Evolutionary conservation across 1,140 invertebrate genomes (phyloP).

Genomic region (Diorhabda carinulata): DNA sequence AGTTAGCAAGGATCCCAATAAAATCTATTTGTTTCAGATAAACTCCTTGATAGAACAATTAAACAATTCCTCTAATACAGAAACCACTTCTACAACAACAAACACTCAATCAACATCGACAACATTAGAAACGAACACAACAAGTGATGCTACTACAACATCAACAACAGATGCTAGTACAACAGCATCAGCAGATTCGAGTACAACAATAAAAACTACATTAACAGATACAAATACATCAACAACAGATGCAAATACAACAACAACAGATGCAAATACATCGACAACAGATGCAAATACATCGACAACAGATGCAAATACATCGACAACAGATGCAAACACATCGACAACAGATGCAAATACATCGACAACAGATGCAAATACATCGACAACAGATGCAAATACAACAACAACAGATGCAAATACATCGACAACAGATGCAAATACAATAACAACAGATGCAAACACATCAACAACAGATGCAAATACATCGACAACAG

Average conservation of each 20-base stretch:
- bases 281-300: not conserved
- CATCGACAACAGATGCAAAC: not conserved
- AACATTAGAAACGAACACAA: not conserved
- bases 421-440: not conserved
- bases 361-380: not conserved
- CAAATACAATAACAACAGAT: not conserved
- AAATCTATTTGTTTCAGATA: no score
- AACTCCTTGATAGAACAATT: no score
- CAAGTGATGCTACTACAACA: not conserved
- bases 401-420: not conserved
- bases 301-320: not conserved
- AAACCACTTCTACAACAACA: not conserved
- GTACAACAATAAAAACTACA: not conserved
- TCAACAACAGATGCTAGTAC: not conserved
- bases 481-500: not conserved
- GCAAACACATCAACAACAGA: not conserved
- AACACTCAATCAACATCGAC: not conserved
- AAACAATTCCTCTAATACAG: no score
- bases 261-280: not conserved
- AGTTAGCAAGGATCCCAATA: not conserved
- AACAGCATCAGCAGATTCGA: not conserved
- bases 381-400: not conserved
- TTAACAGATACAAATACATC: not conserved
- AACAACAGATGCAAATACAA: not conserved
- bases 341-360: not conserved